Evolutionary conservation across 2,888 invertebrate species (phyloP), one percentile per base, ranked within the genome.

Genomic region (Coronaproctus castanopsis): DNA sequence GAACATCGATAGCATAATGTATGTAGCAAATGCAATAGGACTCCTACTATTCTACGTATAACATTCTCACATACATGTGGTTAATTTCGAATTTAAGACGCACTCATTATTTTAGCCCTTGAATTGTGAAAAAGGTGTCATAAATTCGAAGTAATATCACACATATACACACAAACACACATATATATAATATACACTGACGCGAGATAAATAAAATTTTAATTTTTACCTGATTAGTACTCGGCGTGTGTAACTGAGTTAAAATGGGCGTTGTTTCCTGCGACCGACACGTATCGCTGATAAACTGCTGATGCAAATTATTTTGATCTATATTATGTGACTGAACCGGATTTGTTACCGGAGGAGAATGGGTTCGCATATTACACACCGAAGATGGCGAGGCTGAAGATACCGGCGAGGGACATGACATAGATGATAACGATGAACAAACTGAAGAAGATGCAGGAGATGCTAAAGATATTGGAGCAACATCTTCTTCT

Each of bases 401-500:
- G 18, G 59, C 55, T 3, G 50, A 55, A 5, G 59, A 59, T 52
- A 55, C 14, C 2, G 59, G 55, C 24, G 59, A 52, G 24, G 55
- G 20, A 20, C 55, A 59, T 21, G 59, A 59, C 36, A 59, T 24
- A 3, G 61, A 55, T 5, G 61, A 57, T 18, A 57, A 2, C 18
- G 55, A 58, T 20, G 61, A 58, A 22, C 58, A 58, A 18, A 58
- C 14, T 2, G 59, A 54, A 10, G 59, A 54, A 2, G 57, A n/a
- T 3, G 58, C 19, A 14, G 49, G 24, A 21, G 60, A 55, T 61
- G 61, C 21, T 55, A 61, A n/a, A 18, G 61, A 61, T 52, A 63
- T 55, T 8, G 64, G 65, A 55, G 75, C 77, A 52, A 79, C 79
- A 64, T 83, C 83, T 63, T 80, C 80, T 63, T 82, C 83, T 57